Evolutionary conservation across 2,888 invertebrate species (phyloP), one percentile per base, ranked within the genome.

Genomic region (Netelia virgata): DNA sequence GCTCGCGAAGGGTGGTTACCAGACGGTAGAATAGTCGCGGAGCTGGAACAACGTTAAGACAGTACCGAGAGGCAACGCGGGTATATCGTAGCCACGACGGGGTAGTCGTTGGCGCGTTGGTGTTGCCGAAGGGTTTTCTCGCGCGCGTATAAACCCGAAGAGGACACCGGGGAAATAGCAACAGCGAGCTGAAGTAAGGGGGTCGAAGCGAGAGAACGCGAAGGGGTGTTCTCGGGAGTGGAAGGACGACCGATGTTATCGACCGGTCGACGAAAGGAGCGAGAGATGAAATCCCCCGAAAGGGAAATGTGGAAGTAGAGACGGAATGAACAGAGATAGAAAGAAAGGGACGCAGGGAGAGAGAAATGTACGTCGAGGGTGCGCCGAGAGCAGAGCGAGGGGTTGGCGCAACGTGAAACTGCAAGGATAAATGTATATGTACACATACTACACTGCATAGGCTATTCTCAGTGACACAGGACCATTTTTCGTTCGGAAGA

Each of bases 201-300:
- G 36, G 59, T 50, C 11, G 41, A 23, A 66, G 57, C 16, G 63
- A 53, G 66, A 68, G 64, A 68, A 16, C 18, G 57, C 47, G 59
- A 64, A 14, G 10, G 78, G 50, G 57, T 11, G 47, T 64, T 69
- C 83, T 66, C 59, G 64, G 59, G 77, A 79, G 78, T 76, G 78
- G 79, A 82, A 86, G 82, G 76, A 85, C 84, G 69, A 69, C 72
- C 74, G 64, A 69, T 81, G 79, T 84, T 84, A 84, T 84, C 84
- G 84, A 84, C 82, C 84, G 84, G 64, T 78, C 69, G 77, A 64
- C 82, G 66, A 68, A 72, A 70, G 53, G 53, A 63, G 70, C 10
- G 79, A 63, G 79, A 77, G 82, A 74, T 78, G 74, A 59, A 82
- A 78, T 50, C 57, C 41, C 41, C 70, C 64, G 28, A 74, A 81